Base-by-base conservation (phyloP, 64 coral and sea anemone species). In the Pocillopora damicornis region DNA sequence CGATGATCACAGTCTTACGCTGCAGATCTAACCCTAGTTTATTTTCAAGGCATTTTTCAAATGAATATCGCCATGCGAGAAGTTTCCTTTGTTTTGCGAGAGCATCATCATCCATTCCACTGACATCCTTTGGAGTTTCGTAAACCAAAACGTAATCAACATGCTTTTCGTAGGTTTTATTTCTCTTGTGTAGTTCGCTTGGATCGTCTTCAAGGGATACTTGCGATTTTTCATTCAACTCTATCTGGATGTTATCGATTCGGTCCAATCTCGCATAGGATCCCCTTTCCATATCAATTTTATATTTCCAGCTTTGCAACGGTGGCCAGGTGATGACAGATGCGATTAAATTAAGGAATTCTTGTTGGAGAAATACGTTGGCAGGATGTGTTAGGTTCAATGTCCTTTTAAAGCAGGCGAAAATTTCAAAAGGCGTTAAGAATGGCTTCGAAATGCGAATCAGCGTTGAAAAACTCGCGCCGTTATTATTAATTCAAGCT, bases 121-220 rank as follows among this genome's bases (percentile, higher is more conserved):
- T 69, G 8, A 60, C 57, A 14, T 90, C 88, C 56, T 37, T 79
- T 20, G 12, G 18, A 9, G 11, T 61, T 34, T 90, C 88, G 38
- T 90, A 68, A 3, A 90, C 88, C 26, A 90, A 69, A 1, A 90
- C 79, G 26, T 90, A 90, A 65, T 90, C 88, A 51, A 90, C 51
- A 9, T 57, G 56, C 12, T 79, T 79, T 64, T 75, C 81, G 7
- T 90, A 13, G 18, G 64, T 56, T 30, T 26, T 69, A 12, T 25
- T 34, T 61, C 30, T 64, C 58, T 73, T 35, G 15, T 57, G 35
- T 34, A 59, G 18, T 35, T 25, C 38, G 65, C 58, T 51, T 35
- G 88, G 78, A 37, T 83, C 76, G 15, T 13, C 57, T 1, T 9
- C 9, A 12, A n/a, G 25, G 45, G 18, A 56, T 23, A n/a, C 56